Percentiles rank a stretch among this genome's conserved stretches.
These are phyloP conservation scores for Asbolus verrucosus DNA, from an alignment of 1,140 invertebrate species.

Conservation along the genomic window DNA sequence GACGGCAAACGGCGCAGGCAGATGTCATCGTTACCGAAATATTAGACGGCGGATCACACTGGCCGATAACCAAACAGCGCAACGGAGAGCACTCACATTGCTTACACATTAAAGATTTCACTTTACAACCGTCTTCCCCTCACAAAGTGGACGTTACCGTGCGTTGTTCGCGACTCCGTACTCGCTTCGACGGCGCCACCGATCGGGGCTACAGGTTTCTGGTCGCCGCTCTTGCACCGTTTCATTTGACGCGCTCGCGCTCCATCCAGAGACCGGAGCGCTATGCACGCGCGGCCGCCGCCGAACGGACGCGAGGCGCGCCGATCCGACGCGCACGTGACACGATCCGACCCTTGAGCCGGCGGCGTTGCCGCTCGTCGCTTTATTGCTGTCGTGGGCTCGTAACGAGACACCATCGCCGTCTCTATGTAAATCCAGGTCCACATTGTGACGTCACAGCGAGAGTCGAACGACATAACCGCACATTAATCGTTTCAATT, in stretches of 20 bases:
- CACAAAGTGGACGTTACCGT: slow-evolving; percentile 57
- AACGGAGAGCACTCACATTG: slow-evolving; percentile 54
- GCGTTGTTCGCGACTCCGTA: slow-evolving; percentile 45
- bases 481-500: too few species aligned
- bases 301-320: neutral
- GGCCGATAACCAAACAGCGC: slow-evolving; percentile 48
- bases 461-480: too few species aligned
- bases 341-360: neutral
- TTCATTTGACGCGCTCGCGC: slow-evolving; percentile 15
- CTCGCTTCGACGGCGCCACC: slow-evolving; percentile 56
- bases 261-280: neutral
- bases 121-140: slow-evolving; percentile 59
- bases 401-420: too few species aligned
- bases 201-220: slow-evolving; percentile 54
- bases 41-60: neutral
- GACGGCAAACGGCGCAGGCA: slow-evolving; percentile 20
- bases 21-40: slow-evolving; percentile 40
- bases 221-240: slow-evolving; percentile 16
- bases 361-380: too few species aligned
- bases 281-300: neutral
- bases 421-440: too few species aligned
- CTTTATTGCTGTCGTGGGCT: too few species aligned
- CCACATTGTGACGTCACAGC: too few species aligned
- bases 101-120: slow-evolving; percentile 61
- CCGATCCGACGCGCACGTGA: neutral